These are phyloP conservation scores for Asobara japonica DNA, from an alignment of 1,140 invertebrate genomes.

Conservation along the genomic window DNA sequence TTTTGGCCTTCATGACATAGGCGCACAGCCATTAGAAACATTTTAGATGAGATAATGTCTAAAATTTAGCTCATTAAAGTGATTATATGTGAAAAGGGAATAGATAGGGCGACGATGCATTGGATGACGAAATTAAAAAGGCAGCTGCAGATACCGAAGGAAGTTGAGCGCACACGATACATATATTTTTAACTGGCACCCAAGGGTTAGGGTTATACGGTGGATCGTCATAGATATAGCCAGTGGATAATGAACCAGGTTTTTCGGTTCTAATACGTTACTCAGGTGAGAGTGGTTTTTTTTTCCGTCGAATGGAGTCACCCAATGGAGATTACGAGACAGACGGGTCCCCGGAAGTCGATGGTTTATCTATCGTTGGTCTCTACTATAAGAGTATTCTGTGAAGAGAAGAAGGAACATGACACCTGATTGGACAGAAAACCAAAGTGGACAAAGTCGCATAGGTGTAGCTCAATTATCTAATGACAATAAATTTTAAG, in stretches of 20 bases:
- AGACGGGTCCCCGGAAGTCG: slow-evolving; percentile 34
- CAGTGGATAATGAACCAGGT: not conserved
- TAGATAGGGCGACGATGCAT: slow-evolving; percentile 8
- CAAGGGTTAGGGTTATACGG: slow-evolving; percentile 10
- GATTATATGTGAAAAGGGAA: slow-evolving; percentile 6
- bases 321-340: not conserved
- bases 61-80: slow-evolving; percentile 9
- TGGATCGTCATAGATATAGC: slow-evolving; percentile 4
- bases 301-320: not conserved
- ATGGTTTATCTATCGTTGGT: slow-evolving; percentile 41
- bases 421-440: slow-evolving; percentile 18
- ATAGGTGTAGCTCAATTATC: slow-evolving; percentile 57
- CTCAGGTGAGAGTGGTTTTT: not conserved
- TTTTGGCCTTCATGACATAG: not conserved
- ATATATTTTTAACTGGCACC: not conserved
- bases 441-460: not conserved
- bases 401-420: not conserved
- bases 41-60: slow-evolving; percentile 12
- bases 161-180: not conserved
- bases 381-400: not conserved
- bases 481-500: slow-evolving; percentile 57
- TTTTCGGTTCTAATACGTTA: slow-evolving; percentile 1
- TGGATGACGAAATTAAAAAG: slow-evolving; percentile 22
- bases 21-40: not conserved
- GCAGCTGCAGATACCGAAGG: slow-evolving; percentile 13